Base-by-base conservation (phyloP, 2,797 vertebrate genomes). In the Phoeniculus purpureus region DNA sequence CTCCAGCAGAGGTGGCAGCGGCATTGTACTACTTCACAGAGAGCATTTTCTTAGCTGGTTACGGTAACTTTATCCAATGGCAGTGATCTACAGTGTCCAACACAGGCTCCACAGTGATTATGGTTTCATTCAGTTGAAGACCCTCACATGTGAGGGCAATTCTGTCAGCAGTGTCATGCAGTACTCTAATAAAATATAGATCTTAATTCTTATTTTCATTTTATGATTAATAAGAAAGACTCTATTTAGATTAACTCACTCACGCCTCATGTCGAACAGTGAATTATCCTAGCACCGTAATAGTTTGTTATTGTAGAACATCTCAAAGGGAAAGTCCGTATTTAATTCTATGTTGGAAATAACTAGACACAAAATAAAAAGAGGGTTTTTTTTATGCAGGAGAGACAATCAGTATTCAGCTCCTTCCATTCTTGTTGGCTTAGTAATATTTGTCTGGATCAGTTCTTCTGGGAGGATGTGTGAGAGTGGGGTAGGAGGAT, bases 401-500 rank as follows among this genome's bases (percentile, higher is more conserved):
- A 40, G 55, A 71, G 32, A 68, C 72, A 47, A 90, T 83, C 87
- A 90, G 81, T 81, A 90, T 87, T 90, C 75, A 72, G 12, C 59
- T 77, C 75, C 51, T 89, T 85, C 65, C 78, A 16, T 89, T 95
- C 81, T 72, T 82, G 68, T 93, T 96, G 90, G 91, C 75, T 95
- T 81, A 32, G 58, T 61, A 91, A 82, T 95, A 95, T 87, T 94
- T 96, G 93, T 95, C 91, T 95, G 95, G 90, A 85, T 94, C 85
- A 73, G 89, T 86, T 92, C 73, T 93, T 85, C 96, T 90, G 85
- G 89, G 95, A 93, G 67, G 70, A 90, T 64, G 92, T 96, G 95
- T 91, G 90, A 94, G 96, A 92, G 94, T n/a, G 2, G 86, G 93
- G 94, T 88, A 93, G 90, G 91, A 92, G 94, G 93, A 88, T 83